phyloP scores from a whole-genome alignment of 2,888 invertebrate genomes.

The Hydriomena furcata region DNA sequence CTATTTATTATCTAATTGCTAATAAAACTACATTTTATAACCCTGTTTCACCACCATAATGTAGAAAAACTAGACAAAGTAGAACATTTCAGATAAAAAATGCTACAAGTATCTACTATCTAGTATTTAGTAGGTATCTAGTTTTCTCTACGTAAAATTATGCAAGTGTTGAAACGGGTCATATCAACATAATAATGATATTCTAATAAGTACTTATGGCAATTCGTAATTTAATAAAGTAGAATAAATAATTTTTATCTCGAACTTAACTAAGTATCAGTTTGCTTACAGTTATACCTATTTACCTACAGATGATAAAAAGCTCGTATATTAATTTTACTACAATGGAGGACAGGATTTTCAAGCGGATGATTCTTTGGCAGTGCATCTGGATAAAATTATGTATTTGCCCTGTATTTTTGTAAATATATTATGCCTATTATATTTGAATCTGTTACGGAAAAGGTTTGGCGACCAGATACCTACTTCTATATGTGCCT shows the following conservation, averaged over 20 bases:
- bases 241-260: conserved; percentile 67
- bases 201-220: conserved; percentile 71
- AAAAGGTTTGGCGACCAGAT: conserved; percentile 15
- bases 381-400: conserved; percentile 10
- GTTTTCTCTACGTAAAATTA: background rate
- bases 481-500: conserved; percentile 55
- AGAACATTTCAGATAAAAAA: too few species aligned
- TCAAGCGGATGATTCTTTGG: conserved; percentile 18
- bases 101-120: too few species aligned
- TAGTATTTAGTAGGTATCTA: too few species aligned
- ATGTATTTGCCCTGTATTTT: background rate
- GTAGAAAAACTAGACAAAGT: too few species aligned
- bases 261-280: background rate
- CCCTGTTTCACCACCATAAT: conserved; percentile 17
- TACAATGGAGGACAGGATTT: conserved; percentile 1
- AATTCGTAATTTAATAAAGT: conserved; percentile 60
- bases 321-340: background rate
- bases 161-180: conserved; percentile 12
- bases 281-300: background rate
- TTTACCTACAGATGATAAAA: background rate
- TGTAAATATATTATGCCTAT: background rate
- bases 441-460: conserved; percentile 15
- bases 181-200: conserved; percentile 26
- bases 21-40: conserved; percentile 2
- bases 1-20: background rate